Percentiles rank a stretch among this genome's conserved stretches.
These are phyloP conservation scores for Melikaiella ostensackeni DNA, from an alignment of 2,888 invertebrate species.

Conservation along the genomic window DNA sequence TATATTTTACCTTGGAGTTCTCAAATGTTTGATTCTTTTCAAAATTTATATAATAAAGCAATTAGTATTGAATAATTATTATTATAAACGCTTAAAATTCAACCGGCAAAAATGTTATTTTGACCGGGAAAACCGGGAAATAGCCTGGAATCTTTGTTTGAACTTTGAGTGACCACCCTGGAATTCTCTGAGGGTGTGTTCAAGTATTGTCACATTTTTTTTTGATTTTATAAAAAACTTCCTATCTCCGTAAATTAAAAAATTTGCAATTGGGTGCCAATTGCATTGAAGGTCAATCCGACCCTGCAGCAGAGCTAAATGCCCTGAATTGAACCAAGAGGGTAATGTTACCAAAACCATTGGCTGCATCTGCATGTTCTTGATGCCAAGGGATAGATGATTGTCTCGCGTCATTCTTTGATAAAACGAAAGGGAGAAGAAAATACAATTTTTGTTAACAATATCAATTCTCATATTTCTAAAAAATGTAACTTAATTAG, in stretches of 20 bases:
- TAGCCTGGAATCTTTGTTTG: too few relatives aligned
- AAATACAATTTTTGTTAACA: not conserved
- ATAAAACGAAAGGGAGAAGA: not conserved
- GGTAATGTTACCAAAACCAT: conserved; percentile 57
- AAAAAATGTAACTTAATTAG: not conserved
- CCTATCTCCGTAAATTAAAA: not conserved
- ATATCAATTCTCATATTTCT: not conserved
- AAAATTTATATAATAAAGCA: too few relatives aligned
- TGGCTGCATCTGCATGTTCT: conserved; percentile 30
- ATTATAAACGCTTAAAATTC: too few relatives aligned
- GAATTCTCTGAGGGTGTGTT: not conserved
- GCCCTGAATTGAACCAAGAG: conserved; percentile 45
- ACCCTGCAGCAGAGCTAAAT: conserved; percentile 20
- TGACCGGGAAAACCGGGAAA: too few relatives aligned
- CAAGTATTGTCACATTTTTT: not conserved
- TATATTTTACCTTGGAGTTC: too few relatives aligned
- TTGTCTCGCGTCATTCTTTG: conserved; percentile 14
- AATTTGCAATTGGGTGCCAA: not conserved
- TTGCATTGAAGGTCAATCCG: not conserved
- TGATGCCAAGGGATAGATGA: conserved; percentile 26
- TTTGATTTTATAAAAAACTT: not conserved
- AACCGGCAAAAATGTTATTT: too few relatives aligned
- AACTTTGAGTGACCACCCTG: too few relatives aligned
- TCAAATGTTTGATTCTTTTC: too few relatives aligned
- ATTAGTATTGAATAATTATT: too few relatives aligned